phyloP scores from a whole-genome alignment of 2,888 invertebrate genomes.

The Drosophila niveifrons region DNA sequence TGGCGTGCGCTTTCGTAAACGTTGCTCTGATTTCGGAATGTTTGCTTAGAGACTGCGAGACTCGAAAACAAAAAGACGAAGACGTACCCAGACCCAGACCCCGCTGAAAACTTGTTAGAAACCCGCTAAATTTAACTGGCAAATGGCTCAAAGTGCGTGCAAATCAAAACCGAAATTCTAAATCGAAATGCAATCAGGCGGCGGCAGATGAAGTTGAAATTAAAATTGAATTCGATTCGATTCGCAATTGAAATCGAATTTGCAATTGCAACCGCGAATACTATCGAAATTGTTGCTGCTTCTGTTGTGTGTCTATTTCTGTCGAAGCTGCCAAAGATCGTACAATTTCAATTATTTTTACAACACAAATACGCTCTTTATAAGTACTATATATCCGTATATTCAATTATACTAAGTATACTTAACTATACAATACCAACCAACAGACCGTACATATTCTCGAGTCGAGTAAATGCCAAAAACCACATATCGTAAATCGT shows the following conservation, averaged over 20 bases:
- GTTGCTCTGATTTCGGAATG: conserved; percentile 79
- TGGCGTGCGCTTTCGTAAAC: conserved; percentile 82
- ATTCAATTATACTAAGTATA: conserved; percentile 55
- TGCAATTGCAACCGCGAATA: conserved; percentile 22
- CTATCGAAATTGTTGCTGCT: conserved; percentile 56
- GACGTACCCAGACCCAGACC: not conserved
- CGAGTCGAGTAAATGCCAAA: conserved; percentile 52
- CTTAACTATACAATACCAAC: conserved; percentile 52
- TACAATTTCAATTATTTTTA: conserved; percentile 80
- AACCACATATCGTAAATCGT: conserved; percentile 26
- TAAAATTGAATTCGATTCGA: conserved; percentile 11
- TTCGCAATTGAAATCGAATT: not conserved
- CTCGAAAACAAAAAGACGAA: conserved; percentile 14
- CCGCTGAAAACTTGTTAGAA: conserved; percentile 21
- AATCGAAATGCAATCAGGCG: not conserved
- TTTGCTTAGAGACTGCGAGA: conserved; percentile 38
- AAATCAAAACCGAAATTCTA: conserved; percentile 21
- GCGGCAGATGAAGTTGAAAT: conserved; percentile 19
- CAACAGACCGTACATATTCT: conserved; percentile 52
- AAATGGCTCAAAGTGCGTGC: conserved; percentile 74
- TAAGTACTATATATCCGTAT: conserved; percentile 44
- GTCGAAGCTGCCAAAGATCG: conserved; percentile 81
- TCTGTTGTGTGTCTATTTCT: conserved; percentile 78
- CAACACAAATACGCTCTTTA: conserved; percentile 71
- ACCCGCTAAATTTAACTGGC: conserved; percentile 29